Evolutionary conservation across 2,888 invertebrate genomes (phyloP), one percentile per base, ranked within the genome.

Genomic region (Oxyteleia sp.): DNA sequence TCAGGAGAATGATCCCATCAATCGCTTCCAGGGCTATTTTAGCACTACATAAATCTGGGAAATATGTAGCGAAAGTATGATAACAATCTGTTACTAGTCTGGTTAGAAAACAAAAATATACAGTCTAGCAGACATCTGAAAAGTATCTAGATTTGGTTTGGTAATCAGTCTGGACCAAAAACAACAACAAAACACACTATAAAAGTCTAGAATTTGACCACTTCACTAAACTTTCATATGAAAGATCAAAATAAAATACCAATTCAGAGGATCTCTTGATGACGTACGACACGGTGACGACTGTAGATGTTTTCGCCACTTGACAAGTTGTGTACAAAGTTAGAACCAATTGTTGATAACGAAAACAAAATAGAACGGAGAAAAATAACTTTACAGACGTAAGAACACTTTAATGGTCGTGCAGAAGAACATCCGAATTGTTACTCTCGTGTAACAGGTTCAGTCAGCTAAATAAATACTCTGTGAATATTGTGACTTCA

Each of bases 231-330:
- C n/a, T n/a, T n/a, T n/a, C n/a, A 55, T 51, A 72, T 71, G 80
- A 75, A 78, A 75, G 79, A 81, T 71, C 66, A 69, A 69, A 76
- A 74, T 63, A 57, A 43, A n/a, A 49, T 38, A 82, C 57, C 43
- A 79, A 71, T 59, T 53, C 55, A 69, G 68, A 81, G 78, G 68
- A 84, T 84, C 75, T 75, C 75, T 84, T 80, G 51, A 80, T 84
- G 81, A 32, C 83, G 83, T 84, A 84, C 75, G 83, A 80, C 84
- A 78, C 32, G 79, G 66, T 64, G 26, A 32, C 23, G 61, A 84
- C 41, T 51, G 51, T 79, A 72, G 63, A 68, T 13, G 29, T 79
- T 78, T 72, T 82, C 82, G 76, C 82, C 82, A 82, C 82, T 82
- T 59, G 63, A 61, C 16, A 68, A 68, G 61, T 78, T 72, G 59